Conservation (phyloP, 2,888 invertebrate species). For the Chaitophorus viminalis region DNA sequence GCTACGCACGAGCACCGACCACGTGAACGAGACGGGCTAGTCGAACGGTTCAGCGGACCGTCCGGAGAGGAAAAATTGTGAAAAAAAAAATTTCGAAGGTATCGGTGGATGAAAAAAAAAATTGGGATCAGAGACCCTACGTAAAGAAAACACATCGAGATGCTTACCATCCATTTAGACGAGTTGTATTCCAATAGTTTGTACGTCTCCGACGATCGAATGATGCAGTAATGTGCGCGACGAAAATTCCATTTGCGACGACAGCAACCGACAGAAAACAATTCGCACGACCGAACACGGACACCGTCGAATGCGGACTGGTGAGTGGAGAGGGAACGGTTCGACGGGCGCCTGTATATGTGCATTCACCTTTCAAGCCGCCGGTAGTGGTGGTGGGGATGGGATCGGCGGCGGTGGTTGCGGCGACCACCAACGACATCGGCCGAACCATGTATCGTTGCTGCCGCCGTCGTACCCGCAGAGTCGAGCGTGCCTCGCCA, state of each 20-base stretch:
- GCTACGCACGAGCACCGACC: background rate
- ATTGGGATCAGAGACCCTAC: background rate
- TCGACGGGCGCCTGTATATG: constrained; percentile 43
- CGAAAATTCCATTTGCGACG: constrained; percentile 61
- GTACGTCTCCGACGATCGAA: constrained; percentile 45
- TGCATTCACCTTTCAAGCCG: constrained; percentile 46
- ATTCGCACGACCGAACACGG: background rate
- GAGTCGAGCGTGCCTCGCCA: constrained; percentile 34
- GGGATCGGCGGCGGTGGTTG: background rate
- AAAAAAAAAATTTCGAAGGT: background rate
- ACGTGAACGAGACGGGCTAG: background rate
- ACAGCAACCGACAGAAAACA: background rate
- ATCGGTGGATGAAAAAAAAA: background rate
- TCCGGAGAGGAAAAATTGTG: background rate
- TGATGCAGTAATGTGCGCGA: constrained; percentile 27
- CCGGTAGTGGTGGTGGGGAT: background rate
- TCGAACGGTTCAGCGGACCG: background rate
- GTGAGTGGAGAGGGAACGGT: constrained; percentile 40
- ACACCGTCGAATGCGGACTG: constrained; percentile 57
- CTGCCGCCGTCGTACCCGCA: background rate
- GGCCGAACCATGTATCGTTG: constrained; percentile 25
- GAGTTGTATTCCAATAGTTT: constrained; percentile 32
- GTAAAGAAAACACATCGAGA: background rate
- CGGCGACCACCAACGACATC: constrained; percentile 19
- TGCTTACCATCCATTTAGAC: constrained; percentile 60